Conservation (phyloP, 1,140 invertebrate genomes). For the Oncopodura yosiiana region DNA sequence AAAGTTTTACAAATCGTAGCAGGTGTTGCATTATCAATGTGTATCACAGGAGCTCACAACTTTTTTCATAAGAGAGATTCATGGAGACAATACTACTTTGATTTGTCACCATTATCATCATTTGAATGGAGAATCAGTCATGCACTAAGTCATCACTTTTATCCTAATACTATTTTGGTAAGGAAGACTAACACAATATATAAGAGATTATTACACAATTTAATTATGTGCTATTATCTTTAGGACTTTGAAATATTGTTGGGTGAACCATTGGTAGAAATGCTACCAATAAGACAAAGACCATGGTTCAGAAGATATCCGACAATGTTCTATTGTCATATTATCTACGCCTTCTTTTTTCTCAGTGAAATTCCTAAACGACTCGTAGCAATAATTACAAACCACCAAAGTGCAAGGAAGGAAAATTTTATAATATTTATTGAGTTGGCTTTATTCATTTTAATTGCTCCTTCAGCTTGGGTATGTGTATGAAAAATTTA, state of each 20-base stretch:
- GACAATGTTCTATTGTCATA: constrained; percentile 4
- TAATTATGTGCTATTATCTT: neutral
- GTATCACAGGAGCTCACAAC: constrained; percentile 35
- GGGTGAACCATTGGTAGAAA: constrained; percentile 35
- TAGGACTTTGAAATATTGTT: constrained; percentile 36
- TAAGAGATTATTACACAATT: neutral
- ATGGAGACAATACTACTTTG: constrained; percentile 37
- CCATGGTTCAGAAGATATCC: constrained; percentile 27
- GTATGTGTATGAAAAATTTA: constrained; percentile 3
- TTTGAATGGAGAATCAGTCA: constrained; percentile 38
- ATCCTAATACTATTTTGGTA: constrained; percentile 36
- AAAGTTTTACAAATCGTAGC: constrained; percentile 7
- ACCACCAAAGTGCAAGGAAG: constrained; percentile 22
- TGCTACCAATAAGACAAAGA: constrained; percentile 31
- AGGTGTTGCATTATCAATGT: constrained; percentile 18
- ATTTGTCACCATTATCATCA: constrained; percentile 35
- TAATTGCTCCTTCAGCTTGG: constrained; percentile 2
- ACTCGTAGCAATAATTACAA: constrained; percentile 12
- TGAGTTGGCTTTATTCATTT: constrained; percentile 18
- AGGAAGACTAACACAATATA: neutral
- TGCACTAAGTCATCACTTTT: constrained; percentile 38
- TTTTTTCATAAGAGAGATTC: constrained; percentile 37
- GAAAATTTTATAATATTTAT: constrained; percentile 32
- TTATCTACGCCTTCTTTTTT: constrained; percentile 19
- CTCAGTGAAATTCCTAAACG: constrained; percentile 24